Conservation (phyloP, 2,797 vertebrate species). For the Poecile montanus region DNA sequence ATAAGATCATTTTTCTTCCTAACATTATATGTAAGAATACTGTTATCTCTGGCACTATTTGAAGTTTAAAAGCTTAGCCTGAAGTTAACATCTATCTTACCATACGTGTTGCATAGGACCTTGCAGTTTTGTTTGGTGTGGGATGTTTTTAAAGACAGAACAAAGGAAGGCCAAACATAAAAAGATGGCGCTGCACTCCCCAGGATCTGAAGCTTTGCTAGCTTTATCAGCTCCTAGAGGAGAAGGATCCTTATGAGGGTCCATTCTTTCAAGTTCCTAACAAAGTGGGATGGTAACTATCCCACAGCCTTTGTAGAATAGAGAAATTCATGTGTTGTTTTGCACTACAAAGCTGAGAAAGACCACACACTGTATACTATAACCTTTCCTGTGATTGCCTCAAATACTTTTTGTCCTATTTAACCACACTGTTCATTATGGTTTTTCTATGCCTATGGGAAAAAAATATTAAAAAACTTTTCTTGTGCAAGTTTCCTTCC, state of each 20-base stretch:
- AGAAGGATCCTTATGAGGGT: not conserved
- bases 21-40: not conserved
- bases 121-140: not conserved
- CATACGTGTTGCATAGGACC: not conserved
- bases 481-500: not conserved
- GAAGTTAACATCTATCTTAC: not conserved
- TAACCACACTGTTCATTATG: not conserved
- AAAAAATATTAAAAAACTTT: fast-evolving
- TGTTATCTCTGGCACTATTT: not conserved
- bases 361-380: not conserved
- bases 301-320: not conserved
- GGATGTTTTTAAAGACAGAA: not conserved
- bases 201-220: not conserved
- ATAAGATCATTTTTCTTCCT: not conserved
- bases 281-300: not conserved
- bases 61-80: not conserved
- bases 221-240: not conserved
- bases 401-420: not conserved
- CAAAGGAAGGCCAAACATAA: not conserved
- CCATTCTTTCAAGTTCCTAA: not conserved
- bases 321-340: not conserved
- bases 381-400: not conserved
- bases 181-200: not conserved
- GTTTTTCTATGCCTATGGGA: fast-evolving
- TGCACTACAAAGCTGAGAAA: not conserved